Conservation (phyloP, 2,888 invertebrate species). For the Anoplius nigerrimus region DNA sequence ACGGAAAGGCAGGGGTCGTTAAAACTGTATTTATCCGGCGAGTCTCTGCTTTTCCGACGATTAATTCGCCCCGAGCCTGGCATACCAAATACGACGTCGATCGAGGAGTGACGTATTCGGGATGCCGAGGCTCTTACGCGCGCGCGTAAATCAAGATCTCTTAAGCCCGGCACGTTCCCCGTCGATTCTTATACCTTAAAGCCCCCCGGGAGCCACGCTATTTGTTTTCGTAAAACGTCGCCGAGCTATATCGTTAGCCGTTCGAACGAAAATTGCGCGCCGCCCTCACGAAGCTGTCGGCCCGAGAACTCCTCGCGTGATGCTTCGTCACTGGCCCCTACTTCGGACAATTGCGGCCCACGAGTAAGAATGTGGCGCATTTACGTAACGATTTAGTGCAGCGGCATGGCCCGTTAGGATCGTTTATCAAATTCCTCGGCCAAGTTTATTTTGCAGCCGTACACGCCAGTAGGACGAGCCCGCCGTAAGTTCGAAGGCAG, state of each 20-base stretch:
- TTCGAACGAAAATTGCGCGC: no score
- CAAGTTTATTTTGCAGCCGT: no score
- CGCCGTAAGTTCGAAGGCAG: no score
- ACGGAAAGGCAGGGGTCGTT: no score
- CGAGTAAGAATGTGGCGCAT: no score
- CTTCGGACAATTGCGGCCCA: neutral
- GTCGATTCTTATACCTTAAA: conserved; percentile 47
- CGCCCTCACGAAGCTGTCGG: no score
- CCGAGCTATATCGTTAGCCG: neutral
- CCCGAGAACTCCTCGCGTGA: no score
- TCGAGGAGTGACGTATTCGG: conserved; percentile 44
- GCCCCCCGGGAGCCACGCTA: conserved; percentile 31
- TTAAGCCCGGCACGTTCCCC: conserved; percentile 40
- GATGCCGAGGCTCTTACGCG: conserved; percentile 36
- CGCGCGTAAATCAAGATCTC: conserved; percentile 40
- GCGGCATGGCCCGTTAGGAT: no score
- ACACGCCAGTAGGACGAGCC: no score
- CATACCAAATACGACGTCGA: conserved; percentile 19
- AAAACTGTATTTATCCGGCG: no score
- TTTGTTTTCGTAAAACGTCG: conserved; percentile 26
- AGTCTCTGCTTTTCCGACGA: neutral
- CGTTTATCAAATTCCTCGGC: no score
- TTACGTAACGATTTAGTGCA: no score
- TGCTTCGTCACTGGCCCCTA: neutral
- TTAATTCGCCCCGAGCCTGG: conserved; percentile 21